Evolutionary conservation across 1,140 invertebrate species (phyloP), one percentile per base, ranked within the genome.

Genomic region (Pseudomyrmex cubaensis): DNA sequence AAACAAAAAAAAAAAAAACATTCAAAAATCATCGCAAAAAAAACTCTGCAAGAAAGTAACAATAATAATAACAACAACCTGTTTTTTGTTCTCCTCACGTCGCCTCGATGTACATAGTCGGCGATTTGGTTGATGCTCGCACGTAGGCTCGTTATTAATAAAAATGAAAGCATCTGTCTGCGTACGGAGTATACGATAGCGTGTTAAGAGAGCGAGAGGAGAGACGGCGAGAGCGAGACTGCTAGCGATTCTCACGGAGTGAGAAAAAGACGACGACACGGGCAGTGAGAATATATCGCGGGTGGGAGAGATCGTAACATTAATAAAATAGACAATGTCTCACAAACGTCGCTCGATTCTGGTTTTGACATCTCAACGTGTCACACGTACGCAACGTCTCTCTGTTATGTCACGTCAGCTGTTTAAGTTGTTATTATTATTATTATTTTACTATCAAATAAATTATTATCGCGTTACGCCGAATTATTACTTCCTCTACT

Each of bases 151-250:
- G 44, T 72, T 57, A 20, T 66, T 69, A 57, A 80, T 72, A 80
- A 80, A 80, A 80, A 80, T 70, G 76, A 80, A 80, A 80, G 76
- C 66, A 80, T 80, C 17, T 25, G 15, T 7, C n/a, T n/a, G 25
- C 48, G 66, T 35, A 35, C 35, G 76, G 50, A 48, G 76, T 25
- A 25, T 48, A 44, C 76, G 44, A 44, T 35, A 66, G 59, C 52
- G 64, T 70, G 64, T 57, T 78, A 59, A 70, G 54, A 57, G 20
- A 80, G 76, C 66, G 76, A 72, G 76, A 72, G 66, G 76, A 72
- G 76, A 72, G 52, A 70, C 76, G 59, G 15, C 8, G 54, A 48
- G 25, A 25, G 25, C 57, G 59, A 64, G 44, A 63, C 17, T 63
- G 13, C 17, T 63, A 17, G 12, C 20, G 76, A 67, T 46, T 66